These are phyloP conservation scores for Hirtodrosophila histrioides DNA, from an alignment of 2,888 invertebrate genomes.

Conservation along the genomic window DNA sequence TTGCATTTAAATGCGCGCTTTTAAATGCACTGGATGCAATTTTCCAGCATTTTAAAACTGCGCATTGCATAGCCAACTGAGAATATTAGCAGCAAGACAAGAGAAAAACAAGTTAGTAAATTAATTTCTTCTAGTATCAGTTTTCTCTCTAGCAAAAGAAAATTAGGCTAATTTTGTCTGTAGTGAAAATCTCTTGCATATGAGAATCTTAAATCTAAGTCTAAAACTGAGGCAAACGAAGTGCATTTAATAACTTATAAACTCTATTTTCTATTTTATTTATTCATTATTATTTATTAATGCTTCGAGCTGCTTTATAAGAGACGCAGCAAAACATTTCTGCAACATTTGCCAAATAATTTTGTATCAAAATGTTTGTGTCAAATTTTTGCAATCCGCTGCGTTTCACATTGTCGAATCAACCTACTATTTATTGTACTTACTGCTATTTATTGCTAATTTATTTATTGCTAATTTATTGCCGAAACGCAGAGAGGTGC, in stretches of 20 bases:
- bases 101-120: constrained; percentile 20
- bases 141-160: constrained; percentile 49
- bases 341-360: constrained; percentile 76
- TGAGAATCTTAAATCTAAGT: constrained; percentile 62
- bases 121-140: constrained; percentile 24
- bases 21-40: constrained; percentile 71
- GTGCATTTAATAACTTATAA: constrained; percentile 68
- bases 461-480: constrained; percentile 53
- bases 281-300: constrained; percentile 60
- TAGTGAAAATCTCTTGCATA: constrained; percentile 53
- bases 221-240: constrained; percentile 60
- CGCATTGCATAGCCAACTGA: constrained; percentile 68
- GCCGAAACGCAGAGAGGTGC: constrained; percentile 65
- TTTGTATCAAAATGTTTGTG: constrained; percentile 83
- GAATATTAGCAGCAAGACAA: constrained; percentile 10
- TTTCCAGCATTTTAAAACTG: constrained; percentile 79
- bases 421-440: constrained; percentile 57
- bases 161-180: constrained; percentile 59
- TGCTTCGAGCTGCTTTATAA: constrained; percentile 45
- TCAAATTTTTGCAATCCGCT: constrained; percentile 54
- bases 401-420: constrained; percentile 40
- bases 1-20: constrained; percentile 72
- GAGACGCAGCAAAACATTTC: constrained; percentile 25
- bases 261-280: constrained; percentile 45
- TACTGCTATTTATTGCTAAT: constrained; percentile 47